These are phyloP conservation scores for Periophthalmus magnuspinnatus DNA, from an alignment of 2,797 vertebrate genomes.

Conservation along the genomic window DNA sequence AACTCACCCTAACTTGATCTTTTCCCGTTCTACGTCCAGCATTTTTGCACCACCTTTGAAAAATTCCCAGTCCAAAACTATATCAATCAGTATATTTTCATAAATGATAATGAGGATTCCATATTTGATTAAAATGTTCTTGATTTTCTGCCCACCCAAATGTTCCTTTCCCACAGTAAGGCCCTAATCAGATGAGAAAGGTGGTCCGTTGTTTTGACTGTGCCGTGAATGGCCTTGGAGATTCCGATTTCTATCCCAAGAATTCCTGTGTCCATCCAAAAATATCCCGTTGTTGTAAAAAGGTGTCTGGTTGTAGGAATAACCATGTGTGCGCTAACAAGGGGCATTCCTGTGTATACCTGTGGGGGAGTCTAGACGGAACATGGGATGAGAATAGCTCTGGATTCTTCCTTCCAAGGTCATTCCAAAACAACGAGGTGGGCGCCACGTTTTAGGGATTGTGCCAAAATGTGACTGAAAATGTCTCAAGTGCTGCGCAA, in stretches of 20 bases:
- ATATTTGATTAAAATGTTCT: conserved; percentile 21
- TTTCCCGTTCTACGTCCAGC: not conserved
- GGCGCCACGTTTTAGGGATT: too few relatives aligned
- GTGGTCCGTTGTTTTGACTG: conserved; percentile 48
- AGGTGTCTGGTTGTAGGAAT: conserved; percentile 25
- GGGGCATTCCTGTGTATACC: conserved; percentile 44
- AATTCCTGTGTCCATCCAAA: not conserved
- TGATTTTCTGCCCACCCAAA: conserved; percentile 21
- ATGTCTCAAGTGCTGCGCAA: too few relatives aligned
- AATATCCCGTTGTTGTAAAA: conserved; percentile 22
- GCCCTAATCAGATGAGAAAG: conserved; percentile 45
- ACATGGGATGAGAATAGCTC: conserved; percentile 73
- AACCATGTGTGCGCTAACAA: not conserved
- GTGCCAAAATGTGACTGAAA: too few relatives aligned
- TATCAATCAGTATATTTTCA: conserved; percentile 11
- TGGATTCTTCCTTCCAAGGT: conserved; percentile 51
- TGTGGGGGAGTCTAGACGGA: conserved; percentile 59
- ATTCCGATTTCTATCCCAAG: conserved; percentile 3
- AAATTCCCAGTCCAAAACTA: conserved; percentile 4
- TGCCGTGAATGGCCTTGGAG: conserved; percentile 30
- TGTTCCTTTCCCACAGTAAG: conserved; percentile 45
- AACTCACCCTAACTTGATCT: not conserved
- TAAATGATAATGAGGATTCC: conserved; percentile 21
- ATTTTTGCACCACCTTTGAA: not conserved
- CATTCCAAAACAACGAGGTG: conserved; percentile 46